Conservation (phyloP, 30 jellyfish, hydroid and myxozoan genomes). For the Pseudorhiza aurosa region DNA sequence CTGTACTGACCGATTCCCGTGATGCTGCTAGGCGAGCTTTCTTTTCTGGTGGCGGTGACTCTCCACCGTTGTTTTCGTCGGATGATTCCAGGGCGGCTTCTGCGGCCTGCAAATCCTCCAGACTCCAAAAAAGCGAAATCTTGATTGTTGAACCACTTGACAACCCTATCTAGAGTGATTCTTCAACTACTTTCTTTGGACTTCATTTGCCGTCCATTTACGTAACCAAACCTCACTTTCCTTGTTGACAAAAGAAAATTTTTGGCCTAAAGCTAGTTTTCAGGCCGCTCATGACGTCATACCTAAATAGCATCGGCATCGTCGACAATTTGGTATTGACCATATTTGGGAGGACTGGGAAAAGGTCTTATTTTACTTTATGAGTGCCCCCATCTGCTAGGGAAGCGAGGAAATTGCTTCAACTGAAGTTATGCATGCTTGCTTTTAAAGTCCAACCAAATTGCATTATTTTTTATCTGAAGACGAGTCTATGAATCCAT, state of each 20-base stretch:
- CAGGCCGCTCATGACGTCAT: constrained; percentile 75
- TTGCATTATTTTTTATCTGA: no score
- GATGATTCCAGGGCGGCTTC: constrained; percentile 97
- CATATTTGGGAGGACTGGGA: constrained; percentile 5
- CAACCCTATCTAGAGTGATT: constrained; percentile 3
- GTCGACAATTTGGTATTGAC: not conserved
- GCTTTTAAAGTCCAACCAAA: no score
- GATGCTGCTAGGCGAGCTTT: constrained; percentile 85
- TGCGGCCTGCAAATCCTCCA: constrained; percentile 94
- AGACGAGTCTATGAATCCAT: no score
- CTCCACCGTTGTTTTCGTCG: constrained; percentile 91
- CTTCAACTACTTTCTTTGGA: not conserved
- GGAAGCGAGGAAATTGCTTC: no score
- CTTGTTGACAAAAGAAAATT: constrained; percentile 63
- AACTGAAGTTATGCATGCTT: no score
- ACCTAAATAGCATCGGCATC: not conserved
- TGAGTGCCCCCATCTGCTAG: no score
- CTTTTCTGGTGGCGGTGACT: constrained; percentile 94
- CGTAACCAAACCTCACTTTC: constrained; percentile 22
- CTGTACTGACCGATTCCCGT: constrained; percentile 30
- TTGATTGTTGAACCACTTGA: constrained; percentile 13
- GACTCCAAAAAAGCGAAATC: constrained; percentile 89
- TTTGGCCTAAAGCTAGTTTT: constrained; percentile 30
- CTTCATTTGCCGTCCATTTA: constrained; percentile 25
- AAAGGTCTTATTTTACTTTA: no score